Evolutionary conservation across 2,797 vertebrate genomes (phyloP), one percentile per base, ranked within the genome.

Genomic region (Channallabes apus): DNA sequence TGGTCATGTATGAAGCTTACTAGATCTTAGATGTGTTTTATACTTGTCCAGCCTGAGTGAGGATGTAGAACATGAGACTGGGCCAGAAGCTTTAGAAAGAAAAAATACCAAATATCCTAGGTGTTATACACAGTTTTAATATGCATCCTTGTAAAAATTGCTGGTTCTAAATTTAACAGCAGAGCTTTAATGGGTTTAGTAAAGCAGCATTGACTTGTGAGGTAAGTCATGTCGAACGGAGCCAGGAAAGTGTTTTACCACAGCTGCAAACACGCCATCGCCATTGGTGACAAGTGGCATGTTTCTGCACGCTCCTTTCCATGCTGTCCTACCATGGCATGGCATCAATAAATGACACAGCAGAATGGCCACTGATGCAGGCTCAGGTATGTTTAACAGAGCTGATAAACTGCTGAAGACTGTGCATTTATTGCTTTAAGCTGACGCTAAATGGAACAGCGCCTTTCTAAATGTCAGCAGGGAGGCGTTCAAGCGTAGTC

Each of bases 281-380:
- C 89, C 87, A 58, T 35, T 76, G 82, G 54, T 12, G 68, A 65
- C 41, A 59, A 83, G 62, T 88, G 56, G 83, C 90, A 87, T 87
- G 91, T 90, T 82, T 85, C 83, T 80, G 87, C 90, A 84, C 71
- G 85, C 87, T 90, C 61, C 72, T 32, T 35, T 84, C 15, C 24
- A 62, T 46, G 80, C 81, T 46, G 6, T 77, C 32, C 20, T 87
- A 68, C 77, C 80, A 56, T 84, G 76, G 24, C 81, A 84, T 72
- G 4, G 83, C 54, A 88, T 91, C 87, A 93, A 90, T 92, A 91
- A 86, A 75, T 15, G 27, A 88, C 92, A 86, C 77, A 82, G 61
- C 38, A 77, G 32, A 32, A 78, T 87, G 89, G 85, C 59, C 82
- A 86, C 12, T 69, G 84, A 75, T 80, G 84, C 82, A 29, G 84